Percentiles rank a stretch among this genome's conserved stretches.
Conservation (phyloP, 2,797 vertebrate species). For the Serranus cabrilla region DNA sequence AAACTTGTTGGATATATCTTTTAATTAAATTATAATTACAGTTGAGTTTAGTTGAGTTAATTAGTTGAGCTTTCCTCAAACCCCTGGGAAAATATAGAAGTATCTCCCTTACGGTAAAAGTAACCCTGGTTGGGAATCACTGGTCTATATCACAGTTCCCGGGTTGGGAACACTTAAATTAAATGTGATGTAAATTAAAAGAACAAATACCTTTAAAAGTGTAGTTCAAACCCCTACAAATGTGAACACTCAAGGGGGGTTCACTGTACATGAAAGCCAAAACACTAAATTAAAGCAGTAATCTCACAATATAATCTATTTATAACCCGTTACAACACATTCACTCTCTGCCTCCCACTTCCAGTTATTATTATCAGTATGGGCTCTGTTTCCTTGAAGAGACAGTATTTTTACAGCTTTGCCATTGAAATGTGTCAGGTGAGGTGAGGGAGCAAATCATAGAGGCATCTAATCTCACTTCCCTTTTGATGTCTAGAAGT, state of each 20-base stretch:
- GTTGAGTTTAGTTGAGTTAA: too few species aligned
- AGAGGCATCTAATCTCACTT: conserved; percentile 79
- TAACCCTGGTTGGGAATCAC: background rate
- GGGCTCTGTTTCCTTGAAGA: conserved; percentile 42
- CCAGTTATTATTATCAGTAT: conserved; percentile 6
- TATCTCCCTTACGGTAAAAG: too few species aligned
- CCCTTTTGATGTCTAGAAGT: conserved; percentile 75
- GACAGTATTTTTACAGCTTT: conserved; percentile 46
- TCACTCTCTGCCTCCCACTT: background rate
- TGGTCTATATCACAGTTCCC: background rate
- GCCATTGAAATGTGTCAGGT: conserved; percentile 63
- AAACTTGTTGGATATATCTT: too few species aligned
- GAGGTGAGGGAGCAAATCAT: conserved; percentile 58
- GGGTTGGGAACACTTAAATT: too few species aligned
- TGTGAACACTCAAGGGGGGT: background rate
- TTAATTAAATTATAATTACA: too few species aligned
- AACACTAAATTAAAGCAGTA: background rate
- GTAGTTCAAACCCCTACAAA: background rate
- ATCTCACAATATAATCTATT: conserved; percentile 3
- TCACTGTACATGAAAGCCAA: background rate
- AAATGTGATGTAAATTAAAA: background rate
- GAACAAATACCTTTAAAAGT: background rate
- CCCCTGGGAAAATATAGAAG: too few species aligned
- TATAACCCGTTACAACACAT: background rate
- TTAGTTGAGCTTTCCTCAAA: too few species aligned